These are phyloP conservation scores for Anodontia alba DNA, from an alignment of 2,888 invertebrate species.

Conservation along the genomic window DNA sequence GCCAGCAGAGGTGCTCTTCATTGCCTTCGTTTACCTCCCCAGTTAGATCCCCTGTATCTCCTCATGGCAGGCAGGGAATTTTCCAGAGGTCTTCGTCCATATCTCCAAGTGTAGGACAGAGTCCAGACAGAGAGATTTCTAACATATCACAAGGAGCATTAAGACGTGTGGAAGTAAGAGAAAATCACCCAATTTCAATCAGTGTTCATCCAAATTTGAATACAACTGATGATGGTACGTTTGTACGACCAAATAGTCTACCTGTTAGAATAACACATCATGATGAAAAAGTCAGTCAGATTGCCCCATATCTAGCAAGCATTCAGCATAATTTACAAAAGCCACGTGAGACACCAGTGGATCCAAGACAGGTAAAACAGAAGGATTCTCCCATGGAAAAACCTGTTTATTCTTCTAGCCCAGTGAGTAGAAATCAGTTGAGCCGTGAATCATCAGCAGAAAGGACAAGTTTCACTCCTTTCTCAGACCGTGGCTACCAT, in stretches of 20 bases:
- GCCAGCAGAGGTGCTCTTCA: slow-evolving; percentile 30
- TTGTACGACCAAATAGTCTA: slow-evolving; percentile 6
- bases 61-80: slow-evolving; percentile 12
- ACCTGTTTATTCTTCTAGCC: slow-evolving; percentile 5
- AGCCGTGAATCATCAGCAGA: slow-evolving; percentile 56
- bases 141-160: slow-evolving; percentile 23
- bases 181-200: slow-evolving; percentile 39
- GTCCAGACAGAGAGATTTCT: slow-evolving; percentile 21
- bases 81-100: slow-evolving; percentile 50
- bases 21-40: slow-evolving; percentile 38
- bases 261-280: slow-evolving; percentile 3
- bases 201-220: slow-evolving; percentile 26
- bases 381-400: background rate
- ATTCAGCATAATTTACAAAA: slow-evolving; percentile 59
- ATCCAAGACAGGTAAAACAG: background rate
- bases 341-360: slow-evolving; percentile 33
- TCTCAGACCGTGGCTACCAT: slow-evolving; percentile 74
- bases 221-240: background rate
- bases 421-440: background rate
- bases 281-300: slow-evolving; percentile 19
- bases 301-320: slow-evolving; percentile 48
- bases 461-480: slow-evolving; percentile 40
- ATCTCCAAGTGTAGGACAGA: slow-evolving; percentile 43
- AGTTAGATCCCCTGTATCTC: slow-evolving; percentile 17
- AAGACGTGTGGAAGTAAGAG: slow-evolving; percentile 27